Conservation (phyloP, 1,140 invertebrate genomes). For the Heliothis virescens region DNA sequence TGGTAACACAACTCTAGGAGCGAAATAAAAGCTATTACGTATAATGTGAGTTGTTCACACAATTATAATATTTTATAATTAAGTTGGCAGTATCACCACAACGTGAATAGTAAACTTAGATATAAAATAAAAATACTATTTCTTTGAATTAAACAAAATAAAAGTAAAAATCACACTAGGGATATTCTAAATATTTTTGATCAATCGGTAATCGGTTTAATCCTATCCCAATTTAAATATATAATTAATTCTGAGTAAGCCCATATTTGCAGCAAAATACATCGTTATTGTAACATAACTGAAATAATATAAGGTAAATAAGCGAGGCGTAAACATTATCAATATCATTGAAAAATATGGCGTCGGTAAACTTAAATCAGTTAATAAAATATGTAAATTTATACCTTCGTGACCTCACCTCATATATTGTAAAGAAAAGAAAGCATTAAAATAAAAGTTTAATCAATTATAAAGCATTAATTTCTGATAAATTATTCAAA, state of each 20-base stretch:
- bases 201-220: too few relatives aligned
- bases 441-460: conserved; percentile 10
- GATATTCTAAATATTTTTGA: neutral
- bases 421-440: conserved; percentile 12
- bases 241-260: too few relatives aligned
- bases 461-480: conserved; percentile 24
- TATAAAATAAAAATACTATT: neutral
- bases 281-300: too few relatives aligned
- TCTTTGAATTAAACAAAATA: neutral
- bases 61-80: conserved; percentile 11
- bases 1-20: conserved; percentile 47
- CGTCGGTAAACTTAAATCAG: neutral
- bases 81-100: conserved; percentile 21
- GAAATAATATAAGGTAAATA: too few relatives aligned
- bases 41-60: conserved; percentile 25
- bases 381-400: neutral
- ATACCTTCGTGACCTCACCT: neutral
- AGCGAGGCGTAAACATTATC: neutral
- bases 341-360: neutral
- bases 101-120: conserved; percentile 12
- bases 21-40: conserved; percentile 41
- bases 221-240: too few relatives aligned
- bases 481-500: conserved; percentile 33
- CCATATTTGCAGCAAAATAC: too few relatives aligned
- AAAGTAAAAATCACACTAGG: neutral